Conservation (phyloP, 2,888 invertebrate genomes). For the Cecidostiba fungosa region DNA sequence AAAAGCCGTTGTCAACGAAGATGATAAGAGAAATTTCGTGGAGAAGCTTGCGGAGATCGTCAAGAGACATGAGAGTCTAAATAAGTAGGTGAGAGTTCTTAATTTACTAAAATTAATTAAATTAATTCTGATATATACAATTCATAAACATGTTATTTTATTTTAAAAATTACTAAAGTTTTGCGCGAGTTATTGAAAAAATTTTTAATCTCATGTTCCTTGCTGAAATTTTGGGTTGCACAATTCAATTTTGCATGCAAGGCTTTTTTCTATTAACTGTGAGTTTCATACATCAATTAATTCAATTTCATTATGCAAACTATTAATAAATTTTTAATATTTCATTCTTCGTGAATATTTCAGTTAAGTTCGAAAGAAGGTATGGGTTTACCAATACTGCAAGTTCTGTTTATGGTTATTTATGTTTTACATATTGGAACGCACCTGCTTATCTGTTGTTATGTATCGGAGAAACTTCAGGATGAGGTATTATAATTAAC, state of each 20-base stretch:
- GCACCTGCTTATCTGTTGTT: conserved; percentile 44
- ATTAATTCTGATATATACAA: neutral
- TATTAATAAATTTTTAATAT: neutral
- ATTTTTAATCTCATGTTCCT: conserved; percentile 71
- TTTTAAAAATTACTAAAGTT: conserved; percentile 61
- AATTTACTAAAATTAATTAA: neutral
- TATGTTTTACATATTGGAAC: conserved; percentile 44
- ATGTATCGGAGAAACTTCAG: conserved; percentile 28
- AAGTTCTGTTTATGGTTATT: conserved; percentile 21
- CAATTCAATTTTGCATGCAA: conserved; percentile 71
- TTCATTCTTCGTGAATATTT: neutral
- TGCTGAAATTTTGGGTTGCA: conserved; percentile 69
- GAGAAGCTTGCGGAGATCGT: neutral
- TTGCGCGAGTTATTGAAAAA: conserved; percentile 68
- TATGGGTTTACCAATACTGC: conserved; percentile 18
- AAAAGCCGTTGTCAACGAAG: neutral
- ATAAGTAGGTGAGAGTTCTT: neutral
- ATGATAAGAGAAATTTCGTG: neutral
- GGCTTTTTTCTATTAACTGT: conserved; percentile 70
- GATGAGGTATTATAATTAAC: conserved; percentile 42
- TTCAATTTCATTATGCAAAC: neutral
- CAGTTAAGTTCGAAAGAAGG: conserved; percentile 14
- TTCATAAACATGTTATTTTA: neutral
- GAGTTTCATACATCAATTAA: conserved; percentile 44
- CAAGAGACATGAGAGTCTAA: conserved; percentile 6